Base-by-base conservation (phyloP, 1,140 invertebrate genomes). In the Halesus radiatus region DNA sequence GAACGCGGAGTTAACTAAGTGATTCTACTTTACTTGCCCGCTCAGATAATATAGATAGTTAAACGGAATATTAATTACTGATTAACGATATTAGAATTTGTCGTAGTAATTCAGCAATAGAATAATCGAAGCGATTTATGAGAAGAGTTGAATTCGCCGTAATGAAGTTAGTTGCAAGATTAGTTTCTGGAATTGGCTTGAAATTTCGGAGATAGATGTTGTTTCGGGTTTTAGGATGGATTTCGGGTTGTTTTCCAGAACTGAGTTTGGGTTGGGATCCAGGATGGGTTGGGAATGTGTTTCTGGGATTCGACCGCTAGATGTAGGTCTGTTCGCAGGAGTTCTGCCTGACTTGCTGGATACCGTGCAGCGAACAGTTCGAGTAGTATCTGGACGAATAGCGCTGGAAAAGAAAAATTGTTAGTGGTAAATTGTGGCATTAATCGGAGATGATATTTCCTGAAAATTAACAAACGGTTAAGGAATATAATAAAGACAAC, bases 291-390 rank as follows among this genome's bases (percentile, higher is more conserved):
- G 37, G 45, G 80, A 66, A 3, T 10, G n/a, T 52, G 53, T 29
- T 74, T 74, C n/a, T 29, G 26, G 62, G 29, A 20, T 68, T 81
- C 82, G 84, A 80, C 86, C 80, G 86, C 93, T 94, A 94, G 91
- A 94, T 94, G 90, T 93, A 94, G 85, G 93, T 94, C 88, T 94
- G 93, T 89, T 94, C 93, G 89, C 93, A 93, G 88, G 93, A 94
- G 87, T 94, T 94, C 88, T 94, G 93, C 82, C 93, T 91, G 85
- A 93, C 89, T 86, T 91, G 89, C 86, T 92, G 91, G 84, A 92
- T 91, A 84, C 92, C 91, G 86, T 92, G 91, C 81, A 93, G 88
- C 76, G 91, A 92, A 85, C 91, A 92, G 84, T 93, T 92, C 81
- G 93, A 94, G 89, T 94, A 94, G 91, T 93, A 94, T 82, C 93